Evolutionary conservation across 2,797 vertebrate species (phyloP), one percentile per base, ranked within the genome.

Genomic region (Enteromius mattozi): DNA sequence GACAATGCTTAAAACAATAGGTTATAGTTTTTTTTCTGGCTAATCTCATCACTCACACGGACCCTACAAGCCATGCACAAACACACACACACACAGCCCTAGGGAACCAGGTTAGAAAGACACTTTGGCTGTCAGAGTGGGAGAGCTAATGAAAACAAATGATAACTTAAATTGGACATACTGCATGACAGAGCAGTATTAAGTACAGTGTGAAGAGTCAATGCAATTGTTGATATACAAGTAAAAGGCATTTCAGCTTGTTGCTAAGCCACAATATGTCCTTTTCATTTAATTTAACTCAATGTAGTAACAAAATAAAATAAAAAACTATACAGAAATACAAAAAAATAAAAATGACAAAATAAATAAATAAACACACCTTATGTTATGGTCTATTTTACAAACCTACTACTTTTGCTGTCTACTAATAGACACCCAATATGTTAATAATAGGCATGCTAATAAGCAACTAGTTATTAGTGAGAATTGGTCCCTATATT

Each of bases 61-160:
- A 70, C 66, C 27, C 49, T 78, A 54, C 54, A 79, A 78, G 65
- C 66, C 76, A 70, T 63, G 51, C 82, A 80, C 84, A 76, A 37
- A 61, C 69, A 45, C 75, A 85, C 65, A 77, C 82, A 54, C 61
- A 14, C 37, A 37, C 56, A 63, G 47, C 87, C 61, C 69, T 9
- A 37, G 88, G 83, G 86, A 86, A 69, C 78, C 40, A 49, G 74
- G 54, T 72, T 81, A 80, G 71, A 85, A 78, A 78, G 84, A 88
- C 82, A 84, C 87, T 92, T 85, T 87, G 90, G 91, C 90, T 90
- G 85, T 81, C 89, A 81, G 78, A 47, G 71, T 84, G 80, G 78
- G 82, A 88, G 85, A 87, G 79, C 86, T 89, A 87, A 92, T 91
- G 87, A 88, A 91, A 91, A 90, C 30, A 85, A 88, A 90, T 89